phyloP scores from a whole-genome alignment of 2,113 vertebrate species.

The Corydoras sp. region DNA sequence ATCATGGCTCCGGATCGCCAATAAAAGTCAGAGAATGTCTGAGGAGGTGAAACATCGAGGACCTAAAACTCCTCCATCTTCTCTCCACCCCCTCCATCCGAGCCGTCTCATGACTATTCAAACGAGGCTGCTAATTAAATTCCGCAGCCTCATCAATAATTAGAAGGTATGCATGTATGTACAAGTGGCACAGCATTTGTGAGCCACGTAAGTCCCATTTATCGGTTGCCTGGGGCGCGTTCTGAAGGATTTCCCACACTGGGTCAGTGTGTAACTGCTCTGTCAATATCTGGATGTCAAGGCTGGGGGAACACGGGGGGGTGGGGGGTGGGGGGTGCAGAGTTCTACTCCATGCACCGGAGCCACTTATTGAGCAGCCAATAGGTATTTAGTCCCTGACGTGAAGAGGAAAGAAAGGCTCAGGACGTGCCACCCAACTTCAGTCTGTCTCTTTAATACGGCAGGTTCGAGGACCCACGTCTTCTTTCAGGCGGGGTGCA shows the following conservation, averaged over 20 bases:
- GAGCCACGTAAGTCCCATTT: constrained; percentile 61
- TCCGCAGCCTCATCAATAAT: background rate
- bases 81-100: background rate
- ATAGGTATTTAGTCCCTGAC: constrained; percentile 97
- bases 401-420: constrained; percentile 61
- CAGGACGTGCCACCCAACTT: constrained; percentile 37
- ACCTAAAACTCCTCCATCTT: constrained; percentile 28
- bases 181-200: background rate
- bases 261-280: constrained; percentile 92
- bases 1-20: constrained; percentile 11
- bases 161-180: constrained; percentile 1
- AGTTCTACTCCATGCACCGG: constrained; percentile 72
- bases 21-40: no score
- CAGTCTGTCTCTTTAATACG: no score
- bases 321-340: no score
- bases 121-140: no score
- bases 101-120: no score
- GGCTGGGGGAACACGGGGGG: constrained; percentile 58
- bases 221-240: constrained; percentile 74
- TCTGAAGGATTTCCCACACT: constrained; percentile 75
- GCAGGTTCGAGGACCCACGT: no score
- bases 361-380: constrained; percentile 98
- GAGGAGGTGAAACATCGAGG: constrained; percentile 23
- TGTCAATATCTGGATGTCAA: constrained; percentile 95
- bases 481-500: no score